phyloP scores from a whole-genome alignment of 2,888 invertebrate species.

The Crioceris asparagi region DNA sequence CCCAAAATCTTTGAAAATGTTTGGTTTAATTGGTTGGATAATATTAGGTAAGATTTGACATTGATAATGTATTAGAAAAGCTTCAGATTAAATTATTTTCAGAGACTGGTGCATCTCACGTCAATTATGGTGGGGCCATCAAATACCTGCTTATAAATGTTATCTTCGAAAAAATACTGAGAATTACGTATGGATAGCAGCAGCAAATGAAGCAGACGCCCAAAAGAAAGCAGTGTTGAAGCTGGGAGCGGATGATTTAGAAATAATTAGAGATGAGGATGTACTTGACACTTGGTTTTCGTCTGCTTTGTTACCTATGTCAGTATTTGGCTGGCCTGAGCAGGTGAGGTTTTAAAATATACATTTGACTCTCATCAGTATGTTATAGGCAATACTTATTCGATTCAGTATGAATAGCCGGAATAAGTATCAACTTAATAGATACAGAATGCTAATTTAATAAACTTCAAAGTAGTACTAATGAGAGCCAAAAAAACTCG shows the following conservation, averaged over 20 bases:
- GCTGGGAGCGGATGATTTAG: constrained; percentile 38
- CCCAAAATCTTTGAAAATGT: constrained; percentile 78
- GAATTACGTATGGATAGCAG: constrained; percentile 34
- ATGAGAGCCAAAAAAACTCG: too few species aligned
- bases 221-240: constrained; percentile 66
- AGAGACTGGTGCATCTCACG: constrained; percentile 98
- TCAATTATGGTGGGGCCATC: constrained; percentile 99
- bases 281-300: constrained; percentile 99
- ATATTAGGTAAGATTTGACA: constrained; percentile 50
- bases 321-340: constrained; percentile 96
- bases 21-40: constrained; percentile 95
- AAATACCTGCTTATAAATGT: constrained; percentile 79
- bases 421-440: too few species aligned
- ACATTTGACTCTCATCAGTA: background rate
- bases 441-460: too few species aligned
- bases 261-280: constrained; percentile 76
- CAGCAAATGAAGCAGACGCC: constrained; percentile 56
- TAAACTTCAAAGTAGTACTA: background rate
- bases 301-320: constrained; percentile 91
- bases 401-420: too few species aligned
- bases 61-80: background rate
- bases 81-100: constrained; percentile 7
- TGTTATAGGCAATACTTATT: too few species aligned
- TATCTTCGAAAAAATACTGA: constrained; percentile 15
- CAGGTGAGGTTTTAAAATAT: constrained; percentile 31